These are phyloP conservation scores for Prorops nasuta DNA, from an alignment of 1,140 invertebrate genomes.

Conservation along the genomic window DNA sequence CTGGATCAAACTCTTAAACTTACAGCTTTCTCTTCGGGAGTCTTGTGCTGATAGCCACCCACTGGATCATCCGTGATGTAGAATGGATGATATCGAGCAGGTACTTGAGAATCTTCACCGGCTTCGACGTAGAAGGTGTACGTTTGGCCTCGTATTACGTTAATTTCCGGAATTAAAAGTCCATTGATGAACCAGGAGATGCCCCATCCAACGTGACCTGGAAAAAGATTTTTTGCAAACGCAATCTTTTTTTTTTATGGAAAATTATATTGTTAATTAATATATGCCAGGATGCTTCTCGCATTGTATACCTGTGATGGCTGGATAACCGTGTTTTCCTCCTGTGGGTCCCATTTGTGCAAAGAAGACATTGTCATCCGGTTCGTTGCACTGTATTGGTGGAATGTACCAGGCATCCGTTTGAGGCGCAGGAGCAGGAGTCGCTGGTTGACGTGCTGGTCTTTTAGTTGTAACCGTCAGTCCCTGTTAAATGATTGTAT, in stretches of 20 bases:
- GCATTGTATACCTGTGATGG: conserved; percentile 75
- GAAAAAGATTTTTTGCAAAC: no score
- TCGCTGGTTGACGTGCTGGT: conserved; percentile 56
- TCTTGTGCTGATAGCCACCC: conserved; percentile 86
- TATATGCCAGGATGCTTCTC: no score
- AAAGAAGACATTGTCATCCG: conserved; percentile 86
- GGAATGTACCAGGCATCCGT: conserved; percentile 78
- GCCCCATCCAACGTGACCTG: conserved; percentile 89
- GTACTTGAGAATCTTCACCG: conserved; percentile 72
- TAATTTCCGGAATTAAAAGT: conserved; percentile 87
- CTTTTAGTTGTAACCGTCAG: conserved; percentile 32
- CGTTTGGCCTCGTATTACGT: conserved; percentile 83
- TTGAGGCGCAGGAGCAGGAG: conserved; percentile 64
- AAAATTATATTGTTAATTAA: no score
- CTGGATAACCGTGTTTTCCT: conserved; percentile 80
- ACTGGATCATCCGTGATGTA: conserved; percentile 92
- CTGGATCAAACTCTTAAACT: conserved; percentile 15
- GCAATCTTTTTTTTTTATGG: no score
- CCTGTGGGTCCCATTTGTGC: conserved; percentile 90
- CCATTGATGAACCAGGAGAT: conserved; percentile 96
- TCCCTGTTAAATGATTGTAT: no score
- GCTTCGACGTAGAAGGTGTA: conserved; percentile 92
- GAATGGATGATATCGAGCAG: conserved; percentile 89
- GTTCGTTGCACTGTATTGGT: conserved; percentile 83
- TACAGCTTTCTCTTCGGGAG: conserved; percentile 78